phyloP scores from a whole-genome alignment of 1,140 invertebrate genomes.

The Marisa cornuarietis region DNA sequence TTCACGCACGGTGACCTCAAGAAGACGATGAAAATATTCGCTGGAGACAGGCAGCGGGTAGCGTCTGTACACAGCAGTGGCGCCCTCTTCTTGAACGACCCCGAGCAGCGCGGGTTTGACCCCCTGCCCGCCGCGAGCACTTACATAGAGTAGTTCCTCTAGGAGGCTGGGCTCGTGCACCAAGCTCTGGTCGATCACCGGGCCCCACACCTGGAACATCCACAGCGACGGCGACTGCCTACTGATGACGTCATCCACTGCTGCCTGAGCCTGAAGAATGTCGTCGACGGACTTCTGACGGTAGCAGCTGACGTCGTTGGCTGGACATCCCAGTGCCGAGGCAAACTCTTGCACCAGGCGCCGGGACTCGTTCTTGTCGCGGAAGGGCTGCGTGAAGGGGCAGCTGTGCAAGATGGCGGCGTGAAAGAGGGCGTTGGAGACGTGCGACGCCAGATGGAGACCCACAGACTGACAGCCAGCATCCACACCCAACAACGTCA shows the following conservation, averaged over 20 bases:
- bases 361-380: constrained; percentile 7
- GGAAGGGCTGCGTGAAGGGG: constrained; percentile 24
- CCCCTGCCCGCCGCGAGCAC: too few relatives aligned
- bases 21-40: constrained; percentile 2
- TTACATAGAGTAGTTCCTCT: background rate
- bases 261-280: constrained; percentile 15
- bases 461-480: constrained; percentile 33
- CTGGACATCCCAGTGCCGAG: constrained; percentile 6
- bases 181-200: constrained; percentile 9
- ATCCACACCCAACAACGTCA: constrained; percentile 38
- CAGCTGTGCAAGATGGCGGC: constrained; percentile 30
- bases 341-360: constrained; percentile 14
- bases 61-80: constrained; percentile 2
- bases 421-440: constrained; percentile 18
- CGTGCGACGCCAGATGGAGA: constrained; percentile 25
- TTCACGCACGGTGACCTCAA: background rate
- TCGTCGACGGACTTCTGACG: constrained; percentile 4
- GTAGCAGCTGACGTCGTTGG: constrained; percentile 23
- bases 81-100: background rate
- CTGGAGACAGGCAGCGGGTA: constrained; percentile 8
- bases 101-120: constrained; percentile 22
- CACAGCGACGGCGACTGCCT: background rate
- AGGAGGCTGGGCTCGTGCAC: constrained; percentile 11
- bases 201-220: constrained; percentile 20
- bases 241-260: background rate